A percentile compares a stretch with the other conserved stretches of the same genome.
Evolutionary conservation across 2,797 vertebrate genomes (phyloP).

Genomic region (Smutsia temminckii): DNA sequence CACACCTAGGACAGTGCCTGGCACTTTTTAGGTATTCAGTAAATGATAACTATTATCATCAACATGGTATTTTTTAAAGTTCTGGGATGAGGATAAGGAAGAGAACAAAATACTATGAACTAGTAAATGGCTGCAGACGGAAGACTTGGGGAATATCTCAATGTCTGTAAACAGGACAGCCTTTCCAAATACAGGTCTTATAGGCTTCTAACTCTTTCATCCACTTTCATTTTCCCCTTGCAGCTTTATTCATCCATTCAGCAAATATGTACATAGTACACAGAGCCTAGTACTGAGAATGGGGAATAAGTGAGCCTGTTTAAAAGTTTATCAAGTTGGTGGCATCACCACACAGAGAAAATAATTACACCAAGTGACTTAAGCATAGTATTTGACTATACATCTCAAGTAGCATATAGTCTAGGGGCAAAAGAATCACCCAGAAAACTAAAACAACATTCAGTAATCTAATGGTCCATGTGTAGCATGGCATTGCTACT

Average conservation of each 20-base stretch:
- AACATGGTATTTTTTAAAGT: not conserved
- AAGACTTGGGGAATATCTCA: not conserved
- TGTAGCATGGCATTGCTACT: not conserved
- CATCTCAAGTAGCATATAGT: not conserved
- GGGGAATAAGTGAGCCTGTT: not conserved
- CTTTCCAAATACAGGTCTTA: not conserved
- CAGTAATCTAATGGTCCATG: not conserved
- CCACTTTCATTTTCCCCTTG: not conserved
- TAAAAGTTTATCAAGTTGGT: not conserved
- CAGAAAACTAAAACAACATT: not conserved
- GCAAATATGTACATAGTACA: not conserved
- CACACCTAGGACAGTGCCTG: not conserved
- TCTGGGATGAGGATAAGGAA: not conserved
- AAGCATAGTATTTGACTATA: not conserved
- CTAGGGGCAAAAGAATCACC: not conserved
- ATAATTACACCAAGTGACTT: not conserved
- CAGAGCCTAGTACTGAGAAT: not conserved
- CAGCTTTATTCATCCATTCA: not conserved
- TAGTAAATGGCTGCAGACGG: not conserved
- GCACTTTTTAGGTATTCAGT: not conserved
- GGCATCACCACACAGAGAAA: not conserved
- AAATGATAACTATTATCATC: conserved; percentile 7
- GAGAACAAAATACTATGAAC: not conserved
- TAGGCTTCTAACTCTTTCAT: not conserved
- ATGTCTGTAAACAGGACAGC: not conserved